Base-by-base conservation (phyloP, 2,888 invertebrate species). In the Yponomeuta sedellus region DNA sequence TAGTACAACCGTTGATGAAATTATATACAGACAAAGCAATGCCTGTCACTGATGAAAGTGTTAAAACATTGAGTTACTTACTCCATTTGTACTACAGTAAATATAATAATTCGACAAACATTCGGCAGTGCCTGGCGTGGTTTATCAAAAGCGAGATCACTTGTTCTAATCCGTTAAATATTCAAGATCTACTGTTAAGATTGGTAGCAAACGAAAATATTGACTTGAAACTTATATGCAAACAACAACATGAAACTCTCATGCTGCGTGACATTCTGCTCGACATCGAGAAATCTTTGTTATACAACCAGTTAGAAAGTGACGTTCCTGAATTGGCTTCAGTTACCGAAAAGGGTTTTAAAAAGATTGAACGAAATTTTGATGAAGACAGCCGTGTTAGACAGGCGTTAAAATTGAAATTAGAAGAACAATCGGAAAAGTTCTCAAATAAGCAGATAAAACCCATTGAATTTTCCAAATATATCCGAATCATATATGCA, bases 1-100 rank as follows among this genome's bases (percentile, higher is more conserved):
- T 80, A 59, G 74, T 82, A 10, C 79, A 83, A 68, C 77, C 84
- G 5, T 70, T 91, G n/a, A 72, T 88, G 22, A 83, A 85, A 71
- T 72, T 87, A 28, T 91, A 90, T 67, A 74, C 78, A 20, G 90
- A 91, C 66, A 85, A 81, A 68, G 85, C 82, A 64, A 87, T 91
- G 83, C 86, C 86, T 3, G 79, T 85, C 5, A 86, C 82, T 20
- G 74, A 76, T 52, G 68, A 74, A 40, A 87, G 83, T 69, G 71
- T 90, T 3, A 71, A 69, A 40, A 91, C 90, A 4, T 71, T 92
- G 22, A 81, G 74, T 66, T 69, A 70, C 56, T 67, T 88, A 20
- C 78, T 85, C 63, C 69, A 80, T 61, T 82, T 80, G 68, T 87
- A 83, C 73, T 90, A 83, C 68, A 84, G 75, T 68, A 88, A 86